A percentile compares a stretch with the other conserved stretches of the same genome.
phyloP scores from a whole-genome alignment of 2,888 invertebrate genomes.

The Hydrotaea diabolus region DNA sequence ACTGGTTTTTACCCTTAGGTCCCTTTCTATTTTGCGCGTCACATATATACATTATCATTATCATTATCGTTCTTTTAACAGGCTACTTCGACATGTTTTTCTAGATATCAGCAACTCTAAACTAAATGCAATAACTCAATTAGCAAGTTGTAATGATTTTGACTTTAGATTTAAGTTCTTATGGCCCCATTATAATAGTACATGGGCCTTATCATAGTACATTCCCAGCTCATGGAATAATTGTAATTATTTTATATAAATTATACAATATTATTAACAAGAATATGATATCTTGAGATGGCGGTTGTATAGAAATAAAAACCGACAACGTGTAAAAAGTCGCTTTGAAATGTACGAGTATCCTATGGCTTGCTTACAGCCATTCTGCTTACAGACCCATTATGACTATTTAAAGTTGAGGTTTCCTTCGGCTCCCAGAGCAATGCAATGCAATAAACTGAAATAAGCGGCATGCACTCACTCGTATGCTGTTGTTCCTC shows the following conservation, averaged over 20 bases:
- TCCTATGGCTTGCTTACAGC: background rate
- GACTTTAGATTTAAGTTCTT: background rate
- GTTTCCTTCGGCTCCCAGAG: background rate
- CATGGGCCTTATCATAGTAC: no score
- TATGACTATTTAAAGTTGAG: background rate
- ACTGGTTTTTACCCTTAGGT: no score
- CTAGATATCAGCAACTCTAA: background rate
- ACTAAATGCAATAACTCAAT: background rate
- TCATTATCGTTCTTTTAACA: background rate
- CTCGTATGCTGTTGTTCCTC: no score
- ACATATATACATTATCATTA: background rate
- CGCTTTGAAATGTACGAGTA: background rate
- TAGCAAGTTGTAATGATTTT: background rate
- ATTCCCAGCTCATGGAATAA: background rate
- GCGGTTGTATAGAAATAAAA: background rate
- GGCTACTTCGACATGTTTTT: background rate
- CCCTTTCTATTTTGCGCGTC: no score
- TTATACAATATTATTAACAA: background rate
- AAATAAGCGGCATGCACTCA: no score
- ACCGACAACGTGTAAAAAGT: background rate
- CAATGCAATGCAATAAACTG: background rate
- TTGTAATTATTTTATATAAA: background rate
- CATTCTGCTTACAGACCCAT: background rate
- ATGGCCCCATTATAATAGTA: background rate
- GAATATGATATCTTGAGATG: background rate